Conservation (phyloP, 2,888 invertebrate genomes). For the Listrodromus nycthemerus region DNA sequence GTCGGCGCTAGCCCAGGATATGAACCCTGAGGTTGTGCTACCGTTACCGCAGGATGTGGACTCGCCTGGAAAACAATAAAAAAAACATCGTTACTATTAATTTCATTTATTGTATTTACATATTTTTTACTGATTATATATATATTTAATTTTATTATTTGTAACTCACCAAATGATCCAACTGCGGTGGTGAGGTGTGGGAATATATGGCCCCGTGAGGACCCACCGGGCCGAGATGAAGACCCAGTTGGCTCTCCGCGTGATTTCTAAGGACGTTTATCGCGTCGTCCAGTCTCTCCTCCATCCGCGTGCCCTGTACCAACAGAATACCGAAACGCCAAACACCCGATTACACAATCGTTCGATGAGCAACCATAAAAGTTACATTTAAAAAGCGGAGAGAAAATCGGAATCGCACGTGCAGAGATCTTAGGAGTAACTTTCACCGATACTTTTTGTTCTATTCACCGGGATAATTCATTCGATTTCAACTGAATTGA, state of each 20-base stretch:
- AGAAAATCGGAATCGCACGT: slow-evolving; percentile 55
- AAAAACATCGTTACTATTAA: neutral
- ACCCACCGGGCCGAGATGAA: slow-evolving; percentile 83
- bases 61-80: slow-evolving; percentile 80
- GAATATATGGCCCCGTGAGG: slow-evolving; percentile 85
- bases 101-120: neutral
- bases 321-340: slow-evolving; percentile 80
- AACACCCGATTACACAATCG: slow-evolving; percentile 79
- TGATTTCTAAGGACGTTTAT: slow-evolving; percentile 97
- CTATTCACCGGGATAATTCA: neutral
- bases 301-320: slow-evolving; percentile 94
- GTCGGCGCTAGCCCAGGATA: slow-evolving; percentile 85
- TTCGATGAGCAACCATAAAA: slow-evolving; percentile 58
- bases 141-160: slow-evolving; percentile 39
- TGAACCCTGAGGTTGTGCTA: slow-evolving; percentile 84
- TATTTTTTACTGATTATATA: neutral
- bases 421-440: neutral
- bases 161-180: slow-evolving; percentile 85
- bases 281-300: slow-evolving; percentile 97
- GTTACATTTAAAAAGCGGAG: slow-evolving; percentile 24
- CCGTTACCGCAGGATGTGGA: slow-evolving; percentile 84
- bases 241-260: slow-evolving; percentile 92
- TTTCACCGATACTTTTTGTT: neutral
- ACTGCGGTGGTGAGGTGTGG: slow-evolving; percentile 86
- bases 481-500: slow-evolving; percentile 69